phyloP scores from a whole-genome alignment of 64 coral and sea anemone species.

The Cladopsammia gracilis region DNA sequence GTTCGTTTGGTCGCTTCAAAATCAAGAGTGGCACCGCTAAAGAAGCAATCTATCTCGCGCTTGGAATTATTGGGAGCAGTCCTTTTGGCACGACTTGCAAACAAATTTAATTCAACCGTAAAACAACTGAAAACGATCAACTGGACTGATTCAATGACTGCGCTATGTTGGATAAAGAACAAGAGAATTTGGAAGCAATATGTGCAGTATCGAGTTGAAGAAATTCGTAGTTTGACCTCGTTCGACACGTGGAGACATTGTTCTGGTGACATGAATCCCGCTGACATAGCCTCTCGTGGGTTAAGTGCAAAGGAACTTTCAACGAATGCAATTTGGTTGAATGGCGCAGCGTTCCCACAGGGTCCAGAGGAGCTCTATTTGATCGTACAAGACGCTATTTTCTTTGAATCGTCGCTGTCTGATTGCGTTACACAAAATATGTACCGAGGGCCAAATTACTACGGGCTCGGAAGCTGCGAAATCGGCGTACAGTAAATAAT shows the following conservation, averaged over 20 bases:
- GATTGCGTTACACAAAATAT: no score
- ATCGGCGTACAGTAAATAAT: not conserved
- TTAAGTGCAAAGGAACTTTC: not conserved
- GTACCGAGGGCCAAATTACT: no score
- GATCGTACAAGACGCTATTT: no score
- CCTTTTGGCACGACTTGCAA: slow-evolving; percentile 29
- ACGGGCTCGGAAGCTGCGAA: no score
- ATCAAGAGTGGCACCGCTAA: slow-evolving; percentile 50
- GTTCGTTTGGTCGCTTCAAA: slow-evolving; percentile 5
- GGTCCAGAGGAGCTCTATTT: no score
- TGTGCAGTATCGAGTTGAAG: slow-evolving; percentile 27
- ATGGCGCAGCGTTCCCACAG: no score
- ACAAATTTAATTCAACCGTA: not conserved
- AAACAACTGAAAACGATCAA: not conserved
- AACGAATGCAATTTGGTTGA: no score
- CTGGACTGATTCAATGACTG: slow-evolving; percentile 29
- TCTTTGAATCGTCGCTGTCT: no score
- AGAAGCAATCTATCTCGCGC: slow-evolving; percentile 38
- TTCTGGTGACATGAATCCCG: not conserved
- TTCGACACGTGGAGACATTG: not conserved
- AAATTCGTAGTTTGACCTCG: not conserved
- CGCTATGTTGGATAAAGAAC: slow-evolving; percentile 53
- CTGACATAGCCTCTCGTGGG: not conserved
- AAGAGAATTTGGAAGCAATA: slow-evolving; percentile 31
- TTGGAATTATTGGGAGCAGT: slow-evolving; percentile 45